Evolutionary conservation across 2,113 vertebrate species (phyloP).

Genomic region (Hemiprocne comata): DNA sequence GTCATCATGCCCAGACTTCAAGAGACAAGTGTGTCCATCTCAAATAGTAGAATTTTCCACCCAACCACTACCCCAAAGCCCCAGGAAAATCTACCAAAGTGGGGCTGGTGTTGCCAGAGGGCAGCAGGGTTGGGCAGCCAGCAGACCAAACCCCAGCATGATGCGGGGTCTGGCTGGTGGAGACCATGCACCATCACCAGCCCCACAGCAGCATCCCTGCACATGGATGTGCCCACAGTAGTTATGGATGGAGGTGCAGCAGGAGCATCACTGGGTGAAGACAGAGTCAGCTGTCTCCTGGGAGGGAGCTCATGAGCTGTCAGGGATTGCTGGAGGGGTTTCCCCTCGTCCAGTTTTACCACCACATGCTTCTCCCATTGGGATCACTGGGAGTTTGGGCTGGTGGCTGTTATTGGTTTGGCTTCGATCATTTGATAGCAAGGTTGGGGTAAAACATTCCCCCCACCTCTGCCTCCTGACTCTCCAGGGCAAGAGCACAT

Average conservation of each 20-base stretch:
- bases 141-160: background rate
- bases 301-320: background rate
- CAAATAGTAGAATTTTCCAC: background rate
- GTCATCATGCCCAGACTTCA: background rate
- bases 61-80: background rate
- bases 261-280: background rate
- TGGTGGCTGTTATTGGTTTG: background rate
- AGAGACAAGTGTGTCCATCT: background rate
- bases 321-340: background rate
- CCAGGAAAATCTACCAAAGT: background rate
- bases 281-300: background rate
- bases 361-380: background rate
- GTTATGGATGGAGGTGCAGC: background rate
- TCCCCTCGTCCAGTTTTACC: background rate
- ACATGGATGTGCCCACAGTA: background rate
- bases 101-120: background rate
- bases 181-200: background rate
- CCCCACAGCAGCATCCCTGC: background rate
- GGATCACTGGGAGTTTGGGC: background rate
- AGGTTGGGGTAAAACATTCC: background rate
- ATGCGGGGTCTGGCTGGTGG: accelerated
- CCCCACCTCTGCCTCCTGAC: accelerated
- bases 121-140: background rate
- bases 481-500: background rate
- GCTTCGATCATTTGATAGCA: background rate